phyloP scores from a whole-genome alignment of 2,113 vertebrate species.

The Phycodurus eques region DNA sequence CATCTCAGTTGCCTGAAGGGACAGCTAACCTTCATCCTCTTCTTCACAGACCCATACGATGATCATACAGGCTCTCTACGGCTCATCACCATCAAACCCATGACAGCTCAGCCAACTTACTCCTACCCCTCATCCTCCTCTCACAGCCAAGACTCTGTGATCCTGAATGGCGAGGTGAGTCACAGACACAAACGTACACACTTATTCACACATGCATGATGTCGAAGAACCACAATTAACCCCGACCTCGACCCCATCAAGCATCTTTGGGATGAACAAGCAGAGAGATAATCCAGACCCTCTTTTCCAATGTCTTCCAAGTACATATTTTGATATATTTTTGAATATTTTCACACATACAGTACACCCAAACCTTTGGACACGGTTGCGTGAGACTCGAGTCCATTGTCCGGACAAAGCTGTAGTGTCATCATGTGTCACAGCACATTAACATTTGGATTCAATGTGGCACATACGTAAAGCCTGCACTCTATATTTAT shows the following conservation, averaged over 20 bases:
- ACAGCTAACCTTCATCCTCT: slow-evolving; percentile 51
- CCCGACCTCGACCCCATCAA: neutral
- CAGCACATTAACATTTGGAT: neutral
- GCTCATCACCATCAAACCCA: slow-evolving; percentile 90
- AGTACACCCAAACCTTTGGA: neutral
- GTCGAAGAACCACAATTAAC: neutral
- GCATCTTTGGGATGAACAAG: neutral
- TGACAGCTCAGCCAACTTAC: slow-evolving; percentile 79
- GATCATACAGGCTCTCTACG: slow-evolving; percentile 91
- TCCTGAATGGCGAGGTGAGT: slow-evolving; percentile 90
- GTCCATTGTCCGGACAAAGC: slow-evolving; percentile 5
- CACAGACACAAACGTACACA: slow-evolving; percentile 3
- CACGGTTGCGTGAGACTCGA: slow-evolving; percentile 3
- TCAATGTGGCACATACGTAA: neutral
- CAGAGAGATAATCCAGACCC: neutral
- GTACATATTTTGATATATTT: neutral
- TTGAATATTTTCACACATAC: slow-evolving; percentile 1
- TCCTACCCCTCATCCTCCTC: slow-evolving; percentile 82
- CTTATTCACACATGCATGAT: neutral
- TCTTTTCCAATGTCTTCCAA: neutral
- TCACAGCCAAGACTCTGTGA: slow-evolving; percentile 87
- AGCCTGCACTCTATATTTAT: neutral
- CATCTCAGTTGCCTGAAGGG: neutral
- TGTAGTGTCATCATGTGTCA: slow-evolving; percentile 11
- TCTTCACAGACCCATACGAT: slow-evolving; percentile 82